Evolutionary conservation across 2,888 invertebrate species (phyloP).

Genomic region (Tanytarsus gracilentus): DNA sequence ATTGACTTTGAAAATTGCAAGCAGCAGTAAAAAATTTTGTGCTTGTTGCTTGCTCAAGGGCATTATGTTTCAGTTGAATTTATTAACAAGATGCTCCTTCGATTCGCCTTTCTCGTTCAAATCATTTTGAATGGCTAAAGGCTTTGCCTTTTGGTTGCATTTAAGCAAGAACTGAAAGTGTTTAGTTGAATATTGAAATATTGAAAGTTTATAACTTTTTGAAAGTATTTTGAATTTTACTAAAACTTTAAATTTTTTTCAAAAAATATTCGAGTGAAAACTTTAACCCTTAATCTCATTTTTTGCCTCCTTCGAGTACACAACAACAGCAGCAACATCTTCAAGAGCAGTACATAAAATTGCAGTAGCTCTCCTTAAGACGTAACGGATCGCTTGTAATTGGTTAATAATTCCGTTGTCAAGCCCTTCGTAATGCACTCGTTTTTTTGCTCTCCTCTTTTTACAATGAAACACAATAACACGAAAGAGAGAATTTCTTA

Average conservation of each 20-base stretch:
- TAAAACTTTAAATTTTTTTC: no score
- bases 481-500: neutral
- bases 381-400: constrained; percentile 15
- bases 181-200: no score
- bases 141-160: neutral
- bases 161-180: no score
- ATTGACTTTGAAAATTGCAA: neutral
- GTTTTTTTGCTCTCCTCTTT: neutral
- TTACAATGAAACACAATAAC: neutral
- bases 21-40: neutral
- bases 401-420: constrained; percentile 27
- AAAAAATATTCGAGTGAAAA: no score
- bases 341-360: constrained; percentile 19
- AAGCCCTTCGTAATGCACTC: neutral
- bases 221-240: no score
- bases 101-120: constrained; percentile 1
- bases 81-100: constrained; percentile 14
- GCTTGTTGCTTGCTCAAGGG: constrained; percentile 14
- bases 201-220: no score
- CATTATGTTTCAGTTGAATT: constrained; percentile 12
- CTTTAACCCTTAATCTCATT: no score
- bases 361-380: constrained; percentile 25
- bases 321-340: no score
- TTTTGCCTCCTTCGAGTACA: no score
- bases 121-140: neutral